These are phyloP conservation scores for Tipula helvola DNA, from an alignment of 2,888 invertebrate species.

Conservation along the genomic window DNA sequence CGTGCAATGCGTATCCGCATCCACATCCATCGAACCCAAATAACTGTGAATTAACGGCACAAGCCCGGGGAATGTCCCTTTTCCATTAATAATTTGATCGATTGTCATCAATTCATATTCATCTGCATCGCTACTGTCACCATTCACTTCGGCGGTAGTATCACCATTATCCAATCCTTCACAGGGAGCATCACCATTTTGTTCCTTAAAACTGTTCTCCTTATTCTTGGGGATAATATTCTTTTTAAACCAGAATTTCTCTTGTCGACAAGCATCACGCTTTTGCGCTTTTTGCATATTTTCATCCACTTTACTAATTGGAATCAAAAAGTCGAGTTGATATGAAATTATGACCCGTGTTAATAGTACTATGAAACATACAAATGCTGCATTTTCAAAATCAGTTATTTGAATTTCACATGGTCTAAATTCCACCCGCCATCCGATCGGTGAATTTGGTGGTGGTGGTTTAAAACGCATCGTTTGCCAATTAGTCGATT, in stretches of 20 bases:
- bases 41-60: slow-evolving; percentile 90
- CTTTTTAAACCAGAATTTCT: slow-evolving; percentile 89
- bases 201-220: slow-evolving; percentile 16
- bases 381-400: slow-evolving; percentile 98
- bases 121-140: slow-evolving; percentile 28
- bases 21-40: slow-evolving; percentile 89
- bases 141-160: slow-evolving; percentile 17
- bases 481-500: slow-evolving; percentile 99
- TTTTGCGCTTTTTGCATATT: slow-evolving; percentile 95
- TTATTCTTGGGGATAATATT: slow-evolving; percentile 43
- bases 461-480: slow-evolving; percentile 99
- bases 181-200: slow-evolving; percentile 28
- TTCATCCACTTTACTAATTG: slow-evolving; percentile 95
- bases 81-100: slow-evolving; percentile 94
- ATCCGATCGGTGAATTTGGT: slow-evolving; percentile 90
- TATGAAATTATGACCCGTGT: slow-evolving; percentile 95
- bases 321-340: slow-evolving; percentile 89
- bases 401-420: slow-evolving; percentile 98
- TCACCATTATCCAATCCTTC: slow-evolving; percentile 17
- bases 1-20: slow-evolving; percentile 95
- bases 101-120: slow-evolving; percentile 74
- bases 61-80: slow-evolving; percentile 87
- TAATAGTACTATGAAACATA: slow-evolving; percentile 92
- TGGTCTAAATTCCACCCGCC: slow-evolving; percentile 98
- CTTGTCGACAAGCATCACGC: slow-evolving; percentile 67